Evolutionary conservation across 2,888 invertebrate genomes (phyloP), one percentile per base, ranked within the genome.

Genomic region (Synanthedon formicaeformis): DNA sequence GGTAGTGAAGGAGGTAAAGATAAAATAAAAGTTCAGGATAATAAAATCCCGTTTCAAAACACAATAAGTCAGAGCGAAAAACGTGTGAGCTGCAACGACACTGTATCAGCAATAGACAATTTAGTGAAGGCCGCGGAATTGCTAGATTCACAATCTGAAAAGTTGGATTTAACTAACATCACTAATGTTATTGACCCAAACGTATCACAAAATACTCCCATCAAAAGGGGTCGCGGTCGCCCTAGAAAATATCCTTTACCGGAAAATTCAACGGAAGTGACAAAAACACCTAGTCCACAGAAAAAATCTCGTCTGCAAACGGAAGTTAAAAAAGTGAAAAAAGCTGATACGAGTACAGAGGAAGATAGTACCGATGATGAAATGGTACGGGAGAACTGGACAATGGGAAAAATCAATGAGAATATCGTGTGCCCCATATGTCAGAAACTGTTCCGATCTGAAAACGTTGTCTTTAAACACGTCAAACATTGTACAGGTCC

Each of bases 321-420:
- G 5, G 75, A 76, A 56, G 78, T 82, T 53, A 67, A 73, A 13
- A 78, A 75, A 61, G 55, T 61, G 1, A 52, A 57, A 16, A 79
- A 75, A 60, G 63, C 53, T 40, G 62, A 60, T 48, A 67, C 66
- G 2, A 68, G 68, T 40, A 75, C 73, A 40, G 81, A 79, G 50
- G 75, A 73, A 14, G 65, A 66, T 4, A 69, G 64, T 52, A 71
- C 64, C 53, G 73, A 70, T 18, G 75, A 69, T 40, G 78, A 69
- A 64, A 69, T 79, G 8, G 66, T 84, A 5, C 75, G 72, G 65
- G 85, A 83, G 69, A 86, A 86, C 63, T 87, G 86, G 87, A 86
- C 86, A 2, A 85, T 86, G 85, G 88, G 88, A n/a, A 88, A 86
- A 73, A 88, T 88, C 50, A 85, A 88, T 63, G 87, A 88, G 62